A percentile compares a stretch with the other conserved stretches of the same genome.
Evolutionary conservation across 2,888 invertebrate genomes (phyloP).

Genomic region (Villa cingulata): DNA sequence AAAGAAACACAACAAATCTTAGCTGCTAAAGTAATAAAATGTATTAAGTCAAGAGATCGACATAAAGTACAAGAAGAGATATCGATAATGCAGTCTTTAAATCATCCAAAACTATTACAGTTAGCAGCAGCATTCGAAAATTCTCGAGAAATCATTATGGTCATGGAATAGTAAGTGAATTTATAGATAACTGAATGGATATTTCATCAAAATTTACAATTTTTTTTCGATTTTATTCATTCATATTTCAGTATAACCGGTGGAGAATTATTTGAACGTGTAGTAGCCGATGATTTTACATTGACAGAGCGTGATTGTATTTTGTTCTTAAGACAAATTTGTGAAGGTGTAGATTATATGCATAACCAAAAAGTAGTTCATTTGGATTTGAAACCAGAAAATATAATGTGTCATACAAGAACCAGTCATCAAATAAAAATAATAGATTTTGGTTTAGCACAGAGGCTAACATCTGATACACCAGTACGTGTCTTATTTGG

Average conservation of each 20-base stretch:
- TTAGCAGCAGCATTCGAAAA: slow-evolving; percentile 69
- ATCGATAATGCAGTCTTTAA: slow-evolving; percentile 68
- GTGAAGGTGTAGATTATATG: slow-evolving; percentile 82
- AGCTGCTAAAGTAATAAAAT: slow-evolving; percentile 74
- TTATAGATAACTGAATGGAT: no score
- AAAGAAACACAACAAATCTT: slow-evolving; percentile 47
- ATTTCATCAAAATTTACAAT: no score
- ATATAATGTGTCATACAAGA: slow-evolving; percentile 79
- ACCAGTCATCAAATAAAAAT: slow-evolving; percentile 79
- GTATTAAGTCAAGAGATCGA: slow-evolving; percentile 55
- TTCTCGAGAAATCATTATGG: slow-evolving; percentile 63
- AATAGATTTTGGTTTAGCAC: slow-evolving; percentile 86
- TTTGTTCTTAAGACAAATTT: slow-evolving; percentile 79
- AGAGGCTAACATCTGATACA: slow-evolving; percentile 51
- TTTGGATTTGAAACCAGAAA: slow-evolving; percentile 89
- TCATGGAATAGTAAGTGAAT: slow-evolving; percentile 81
- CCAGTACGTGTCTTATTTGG: slow-evolving; percentile 66
- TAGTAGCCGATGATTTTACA: slow-evolving; percentile 84
- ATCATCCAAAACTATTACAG: slow-evolving; percentile 74
- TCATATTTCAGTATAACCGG: slow-evolving; percentile 66
- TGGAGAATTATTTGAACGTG: slow-evolving; percentile 85
- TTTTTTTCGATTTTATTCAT: not conserved
- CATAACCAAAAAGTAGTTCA: slow-evolving; percentile 74
- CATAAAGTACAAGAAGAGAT: slow-evolving; percentile 71
- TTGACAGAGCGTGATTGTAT: slow-evolving; percentile 77